Percentiles rank a stretch among this genome's conserved stretches.
These are phyloP conservation scores for Solenopsis fugax DNA, from an alignment of 1,140 invertebrate species.

Conservation along the genomic window DNA sequence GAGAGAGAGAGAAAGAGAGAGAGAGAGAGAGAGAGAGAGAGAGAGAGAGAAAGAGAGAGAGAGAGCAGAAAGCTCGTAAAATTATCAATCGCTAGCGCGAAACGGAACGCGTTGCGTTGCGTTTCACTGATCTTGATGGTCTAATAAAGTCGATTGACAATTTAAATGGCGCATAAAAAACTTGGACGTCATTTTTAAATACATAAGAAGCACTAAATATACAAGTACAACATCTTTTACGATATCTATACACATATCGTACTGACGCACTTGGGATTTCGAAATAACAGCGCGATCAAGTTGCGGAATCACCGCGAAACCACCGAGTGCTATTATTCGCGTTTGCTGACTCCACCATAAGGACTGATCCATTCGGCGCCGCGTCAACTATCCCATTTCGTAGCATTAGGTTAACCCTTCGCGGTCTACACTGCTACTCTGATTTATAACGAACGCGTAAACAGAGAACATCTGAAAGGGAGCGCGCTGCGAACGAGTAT, in stretches of 20 bases:
- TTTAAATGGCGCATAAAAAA: neutral
- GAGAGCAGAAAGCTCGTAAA: constrained; percentile 23
- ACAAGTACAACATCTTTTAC: neutral
- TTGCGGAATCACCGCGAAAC: constrained; percentile 63
- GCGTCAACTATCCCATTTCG: constrained; percentile 34
- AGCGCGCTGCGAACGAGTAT: neutral
- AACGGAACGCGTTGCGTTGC: neutral
- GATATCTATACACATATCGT: neutral
- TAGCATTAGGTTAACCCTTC: constrained; percentile 40
- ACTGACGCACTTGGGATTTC: constrained; percentile 16
- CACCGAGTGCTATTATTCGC: constrained; percentile 50
- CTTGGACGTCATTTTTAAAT: neutral
- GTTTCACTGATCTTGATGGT: neutral
- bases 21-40: too few species aligned
- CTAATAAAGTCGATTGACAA: neutral
- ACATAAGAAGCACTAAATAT: neutral
- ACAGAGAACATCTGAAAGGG: neutral
- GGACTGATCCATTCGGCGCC: constrained; percentile 37
- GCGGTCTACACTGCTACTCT: constrained; percentile 25
- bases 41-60: too few species aligned
- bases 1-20: too few species aligned
- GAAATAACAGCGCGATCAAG: constrained; percentile 48
- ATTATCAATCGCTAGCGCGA: constrained; percentile 18
- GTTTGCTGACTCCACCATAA: constrained; percentile 64
- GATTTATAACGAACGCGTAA: constrained; percentile 25